Percentiles rank a stretch among this genome's conserved stretches.
These are phyloP conservation scores for Caiman crocodilus DNA, from an alignment of 2,797 vertebrate genomes.

Conservation along the genomic window DNA sequence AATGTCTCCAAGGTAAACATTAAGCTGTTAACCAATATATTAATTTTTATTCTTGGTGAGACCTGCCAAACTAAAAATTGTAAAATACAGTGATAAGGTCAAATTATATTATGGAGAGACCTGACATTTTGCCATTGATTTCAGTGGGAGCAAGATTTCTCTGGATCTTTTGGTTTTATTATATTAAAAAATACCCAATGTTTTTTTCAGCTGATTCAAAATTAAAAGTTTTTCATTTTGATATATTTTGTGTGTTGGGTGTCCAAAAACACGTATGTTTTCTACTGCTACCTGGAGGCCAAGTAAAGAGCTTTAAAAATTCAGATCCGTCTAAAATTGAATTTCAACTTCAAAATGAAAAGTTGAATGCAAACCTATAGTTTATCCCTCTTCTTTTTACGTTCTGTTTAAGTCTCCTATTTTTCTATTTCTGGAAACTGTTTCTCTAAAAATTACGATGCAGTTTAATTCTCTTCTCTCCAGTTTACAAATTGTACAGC, in stretches of 20 bases:
- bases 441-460: background rate
- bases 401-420: background rate
- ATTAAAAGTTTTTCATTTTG: background rate
- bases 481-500: background rate
- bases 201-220: background rate
- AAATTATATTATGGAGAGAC: background rate
- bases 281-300: too few relatives aligned
- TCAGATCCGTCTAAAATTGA: background rate
- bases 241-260: background rate
- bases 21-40: background rate
- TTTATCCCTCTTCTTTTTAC: background rate
- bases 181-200: background rate
- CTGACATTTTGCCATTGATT: background rate
- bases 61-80: fast-evolving
- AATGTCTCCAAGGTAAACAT: background rate
- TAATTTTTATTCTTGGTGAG: background rate
- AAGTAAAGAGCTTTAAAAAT: background rate
- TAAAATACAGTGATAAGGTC: fast-evolving
- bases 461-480: background rate
- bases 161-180: background rate
- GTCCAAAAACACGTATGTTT: background rate
- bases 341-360: background rate
- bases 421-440: background rate
- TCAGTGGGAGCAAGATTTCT: background rate
- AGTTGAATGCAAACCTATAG: background rate